Conservation (phyloP, 1,140 invertebrate genomes). For the Chironomus tepperi region DNA sequence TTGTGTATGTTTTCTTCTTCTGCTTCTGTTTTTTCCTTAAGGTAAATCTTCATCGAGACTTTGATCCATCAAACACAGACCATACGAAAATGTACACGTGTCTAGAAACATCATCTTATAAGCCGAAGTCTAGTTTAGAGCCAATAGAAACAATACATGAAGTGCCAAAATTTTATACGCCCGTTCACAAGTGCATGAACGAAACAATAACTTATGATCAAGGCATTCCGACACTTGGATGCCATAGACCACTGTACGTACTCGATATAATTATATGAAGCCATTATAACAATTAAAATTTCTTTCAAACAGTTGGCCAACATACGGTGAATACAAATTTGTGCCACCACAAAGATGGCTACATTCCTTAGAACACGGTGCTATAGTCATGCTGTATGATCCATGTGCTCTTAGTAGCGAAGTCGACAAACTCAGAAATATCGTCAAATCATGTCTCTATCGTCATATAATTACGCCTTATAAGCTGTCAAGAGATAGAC, state of each 20-base stretch:
- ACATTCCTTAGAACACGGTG: constrained; percentile 79
- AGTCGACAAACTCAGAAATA: constrained; percentile 51
- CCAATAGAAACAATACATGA: constrained; percentile 49
- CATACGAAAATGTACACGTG: constrained; percentile 54
- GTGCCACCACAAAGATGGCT: constrained; percentile 76
- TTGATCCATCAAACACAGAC: constrained; percentile 53
- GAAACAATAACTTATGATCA: constrained; percentile 55
- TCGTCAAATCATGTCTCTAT: constrained; percentile 63
- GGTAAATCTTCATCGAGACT: constrained; percentile 61
- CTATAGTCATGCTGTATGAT: constrained; percentile 77
- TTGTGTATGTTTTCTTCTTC: constrained; percentile 26
- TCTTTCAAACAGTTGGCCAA: constrained; percentile 50
- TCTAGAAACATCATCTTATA: constrained; percentile 35
- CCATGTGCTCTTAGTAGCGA: constrained; percentile 67
- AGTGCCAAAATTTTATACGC: constrained; percentile 52
- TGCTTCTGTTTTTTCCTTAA: constrained; percentile 40
- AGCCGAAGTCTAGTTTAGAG: constrained; percentile 41
- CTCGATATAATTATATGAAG: too few relatives aligned
- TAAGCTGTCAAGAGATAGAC: constrained; percentile 51
- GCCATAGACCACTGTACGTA: constrained; percentile 44
- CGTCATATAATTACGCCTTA: constrained; percentile 75
- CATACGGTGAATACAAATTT: constrained; percentile 75
- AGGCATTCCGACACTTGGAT: constrained; percentile 46
- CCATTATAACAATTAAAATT: too few relatives aligned
- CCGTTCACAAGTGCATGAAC: constrained; percentile 61